These are phyloP conservation scores for Megalonaias nervosa DNA, from an alignment of 1,140 invertebrate species.

Conservation along the genomic window DNA sequence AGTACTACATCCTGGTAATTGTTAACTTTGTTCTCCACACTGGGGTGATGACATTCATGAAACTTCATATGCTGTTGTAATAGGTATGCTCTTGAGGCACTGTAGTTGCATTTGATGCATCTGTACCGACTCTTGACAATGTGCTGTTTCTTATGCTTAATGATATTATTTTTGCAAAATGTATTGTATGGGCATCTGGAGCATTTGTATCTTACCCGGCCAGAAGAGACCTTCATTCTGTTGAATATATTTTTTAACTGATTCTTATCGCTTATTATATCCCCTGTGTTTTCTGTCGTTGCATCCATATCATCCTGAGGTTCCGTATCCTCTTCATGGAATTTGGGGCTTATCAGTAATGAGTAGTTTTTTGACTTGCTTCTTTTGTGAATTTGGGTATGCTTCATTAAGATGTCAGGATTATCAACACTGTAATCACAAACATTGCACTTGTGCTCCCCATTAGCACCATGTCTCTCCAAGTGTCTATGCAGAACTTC, in stretches of 20 bases:
- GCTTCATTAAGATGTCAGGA: slow-evolving; percentile 35
- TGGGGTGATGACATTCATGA: slow-evolving; percentile 37
- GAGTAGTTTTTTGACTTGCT: not conserved
- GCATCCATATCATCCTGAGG: too few relatives aligned
- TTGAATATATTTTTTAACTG: slow-evolving; percentile 20
- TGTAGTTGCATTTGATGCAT: slow-evolving; percentile 45
- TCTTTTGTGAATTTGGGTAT: slow-evolving; percentile 43
- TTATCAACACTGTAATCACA: slow-evolving; percentile 59
- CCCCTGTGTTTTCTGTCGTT: too few relatives aligned
- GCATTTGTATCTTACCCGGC: slow-evolving; percentile 54
- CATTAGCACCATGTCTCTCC: slow-evolving; percentile 45
- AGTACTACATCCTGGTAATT: slow-evolving; percentile 48
- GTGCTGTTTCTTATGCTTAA: slow-evolving; percentile 60
- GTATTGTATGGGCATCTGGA: slow-evolving; percentile 55
- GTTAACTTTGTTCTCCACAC: slow-evolving; percentile 17
- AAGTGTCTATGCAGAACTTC: slow-evolving; percentile 47
- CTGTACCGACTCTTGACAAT: slow-evolving; percentile 52
- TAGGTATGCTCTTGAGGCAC: slow-evolving; percentile 42
- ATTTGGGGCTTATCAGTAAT: too few relatives aligned
- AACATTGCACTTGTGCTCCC: slow-evolving; percentile 52
- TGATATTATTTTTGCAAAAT: slow-evolving; percentile 53
- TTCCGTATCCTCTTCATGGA: too few relatives aligned
- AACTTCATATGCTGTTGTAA: slow-evolving; percentile 51
- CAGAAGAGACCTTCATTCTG: slow-evolving; percentile 21
- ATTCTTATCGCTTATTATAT: too few relatives aligned